Evolutionary conservation across 2,888 invertebrate genomes (phyloP).

Genomic region (Polymixis flavicincta): DNA sequence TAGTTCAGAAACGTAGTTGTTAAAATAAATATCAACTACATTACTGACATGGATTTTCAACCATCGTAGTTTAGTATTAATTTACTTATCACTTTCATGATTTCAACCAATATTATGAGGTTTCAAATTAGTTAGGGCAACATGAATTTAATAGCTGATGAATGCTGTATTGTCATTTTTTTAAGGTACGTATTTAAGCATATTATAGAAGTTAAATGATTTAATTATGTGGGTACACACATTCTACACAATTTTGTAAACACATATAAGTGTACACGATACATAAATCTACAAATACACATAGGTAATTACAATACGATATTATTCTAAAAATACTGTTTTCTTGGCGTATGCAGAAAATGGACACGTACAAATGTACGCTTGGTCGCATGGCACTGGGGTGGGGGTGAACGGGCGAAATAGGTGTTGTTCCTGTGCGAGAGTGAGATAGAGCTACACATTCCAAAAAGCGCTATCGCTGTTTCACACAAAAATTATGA

Average conservation of each 20-base stretch:
- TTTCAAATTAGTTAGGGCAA: background rate
- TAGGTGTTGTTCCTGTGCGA: background rate
- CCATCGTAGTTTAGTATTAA: background rate
- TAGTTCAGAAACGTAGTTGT: background rate
- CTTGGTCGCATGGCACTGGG: background rate
- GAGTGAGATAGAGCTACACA: background rate
- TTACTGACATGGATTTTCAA: background rate
- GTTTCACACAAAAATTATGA: background rate
- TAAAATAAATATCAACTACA: background rate
- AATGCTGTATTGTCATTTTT: constrained; percentile 36
- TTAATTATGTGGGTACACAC: background rate
- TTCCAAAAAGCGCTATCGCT: background rate
- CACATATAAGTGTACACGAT: background rate
- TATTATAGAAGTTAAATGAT: background rate
- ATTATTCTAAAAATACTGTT: constrained; percentile 20
- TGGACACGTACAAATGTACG: background rate
- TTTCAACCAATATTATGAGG: constrained; percentile 1
- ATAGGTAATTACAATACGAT: background rate
- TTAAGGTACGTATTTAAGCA: background rate
- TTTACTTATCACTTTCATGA: background rate
- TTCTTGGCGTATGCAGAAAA: background rate
- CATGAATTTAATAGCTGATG: background rate
- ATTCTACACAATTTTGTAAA: background rate
- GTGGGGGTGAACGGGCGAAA: background rate
- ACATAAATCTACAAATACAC: constrained; percentile 4